Conservation (phyloP, 2,888 invertebrate genomes). For the Plagodis dolabraria region DNA sequence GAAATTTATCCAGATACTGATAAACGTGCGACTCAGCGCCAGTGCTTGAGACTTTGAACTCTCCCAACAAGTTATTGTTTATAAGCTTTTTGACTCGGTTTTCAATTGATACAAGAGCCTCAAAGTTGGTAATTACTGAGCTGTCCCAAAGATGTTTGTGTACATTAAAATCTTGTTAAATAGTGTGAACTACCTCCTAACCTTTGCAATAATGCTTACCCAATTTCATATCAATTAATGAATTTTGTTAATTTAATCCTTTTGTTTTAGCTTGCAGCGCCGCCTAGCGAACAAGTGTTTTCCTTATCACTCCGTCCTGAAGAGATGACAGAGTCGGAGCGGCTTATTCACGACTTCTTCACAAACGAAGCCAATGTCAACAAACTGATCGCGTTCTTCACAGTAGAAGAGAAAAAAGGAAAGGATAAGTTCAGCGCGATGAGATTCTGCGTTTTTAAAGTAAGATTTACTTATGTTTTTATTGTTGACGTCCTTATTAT, state of each 20-base stretch:
- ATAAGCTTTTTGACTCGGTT: too few relatives aligned
- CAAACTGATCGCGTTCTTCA: conserved; percentile 88
- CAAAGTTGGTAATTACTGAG: background rate
- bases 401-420: conserved; percentile 94
- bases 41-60: too few relatives aligned
- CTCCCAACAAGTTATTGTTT: too few relatives aligned
- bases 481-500: too few relatives aligned
- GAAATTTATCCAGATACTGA: too few relatives aligned
- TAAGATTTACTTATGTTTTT: conserved; percentile 45
- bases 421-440: conserved; percentile 91
- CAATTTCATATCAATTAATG: too few relatives aligned
- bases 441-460: conserved; percentile 90
- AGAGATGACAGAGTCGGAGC: conserved; percentile 87
- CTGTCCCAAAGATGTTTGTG: background rate
- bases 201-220: too few relatives aligned
- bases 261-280: conserved; percentile 86
- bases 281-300: conserved; percentile 86
- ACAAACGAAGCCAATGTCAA: conserved; percentile 87
- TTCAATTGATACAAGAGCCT: too few relatives aligned
- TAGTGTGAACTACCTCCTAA: too few relatives aligned
- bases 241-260: background rate
- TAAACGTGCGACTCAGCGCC: too few relatives aligned
- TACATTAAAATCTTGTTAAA: too few relatives aligned
- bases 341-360: conserved; percentile 88
- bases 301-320: conserved; percentile 76